Evolutionary conservation across 2,888 invertebrate genomes (phyloP).

Genomic region (Agrochola litura): DNA sequence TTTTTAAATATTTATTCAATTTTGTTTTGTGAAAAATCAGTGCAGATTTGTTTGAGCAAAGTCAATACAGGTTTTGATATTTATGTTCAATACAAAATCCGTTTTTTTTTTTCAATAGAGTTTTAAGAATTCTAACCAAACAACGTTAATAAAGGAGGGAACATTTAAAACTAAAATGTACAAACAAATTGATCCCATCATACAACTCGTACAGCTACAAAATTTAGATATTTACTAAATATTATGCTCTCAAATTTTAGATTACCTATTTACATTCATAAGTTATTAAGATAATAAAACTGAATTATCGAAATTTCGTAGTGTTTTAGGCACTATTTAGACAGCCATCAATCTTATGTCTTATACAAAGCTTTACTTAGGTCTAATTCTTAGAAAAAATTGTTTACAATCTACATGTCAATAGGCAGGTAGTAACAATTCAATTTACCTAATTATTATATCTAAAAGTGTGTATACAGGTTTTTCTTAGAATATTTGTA

Average conservation of each 20-base stretch:
- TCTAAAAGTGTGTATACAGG: constrained; percentile 79
- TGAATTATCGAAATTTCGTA: constrained; percentile 90
- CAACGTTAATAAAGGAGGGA: constrained; percentile 36
- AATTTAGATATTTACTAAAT: constrained; percentile 79
- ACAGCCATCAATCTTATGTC: constrained; percentile 90
- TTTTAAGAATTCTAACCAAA: constrained; percentile 28
- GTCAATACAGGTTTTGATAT: constrained; percentile 41
- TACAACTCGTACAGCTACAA: constrained; percentile 81
- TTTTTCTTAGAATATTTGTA: constrained; percentile 60
- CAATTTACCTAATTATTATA: constrained; percentile 78
- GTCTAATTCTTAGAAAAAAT: constrained; percentile 82
- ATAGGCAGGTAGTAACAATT: constrained; percentile 89
- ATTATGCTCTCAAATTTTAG: constrained; percentile 80
- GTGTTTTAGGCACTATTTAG: constrained; percentile 91
- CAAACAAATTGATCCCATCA: constrained; percentile 88
- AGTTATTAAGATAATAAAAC: constrained; percentile 87
- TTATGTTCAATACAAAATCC: constrained; percentile 31
- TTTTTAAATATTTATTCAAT: constrained; percentile 18
- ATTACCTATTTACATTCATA: constrained; percentile 85
- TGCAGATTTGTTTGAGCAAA: constrained; percentile 63
- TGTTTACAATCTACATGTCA: constrained; percentile 87
- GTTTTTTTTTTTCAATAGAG: constrained; percentile 14
- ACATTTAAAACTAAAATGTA: constrained; percentile 71
- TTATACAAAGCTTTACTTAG: constrained; percentile 88
- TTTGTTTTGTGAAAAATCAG: constrained; percentile 36